Evolutionary conservation across 2,888 invertebrate species (phyloP), one percentile per base, ranked within the genome.

Genomic region (Platerodrilus igneus): DNA sequence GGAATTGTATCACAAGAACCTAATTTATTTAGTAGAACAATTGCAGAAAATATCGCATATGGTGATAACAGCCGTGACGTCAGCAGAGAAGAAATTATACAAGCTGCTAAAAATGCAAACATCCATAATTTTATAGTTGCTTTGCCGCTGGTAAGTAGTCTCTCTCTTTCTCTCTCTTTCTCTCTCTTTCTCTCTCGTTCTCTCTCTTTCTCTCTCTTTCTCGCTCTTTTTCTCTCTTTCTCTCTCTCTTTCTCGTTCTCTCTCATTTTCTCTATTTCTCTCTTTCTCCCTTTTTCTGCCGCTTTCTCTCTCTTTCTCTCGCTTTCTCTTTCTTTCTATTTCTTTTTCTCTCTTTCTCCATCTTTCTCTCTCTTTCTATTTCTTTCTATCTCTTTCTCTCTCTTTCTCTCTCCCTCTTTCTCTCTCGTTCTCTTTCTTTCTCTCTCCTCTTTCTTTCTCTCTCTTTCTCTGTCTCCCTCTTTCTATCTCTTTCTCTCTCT

Each of bases 1-100:
- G 92, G 92, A 3, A 84, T 94, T 45, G 86, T 95, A 1, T 88
- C 90, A 2, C 95, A 95, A 69, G 94, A 95, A 59, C 95, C 93
- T 0, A 81, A 86, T 1, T 73, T 95, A 1, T 95, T 95, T 67
- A 88, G 91, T 64, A 76, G 86, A 37, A 86, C 86, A 4, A 90
- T 95, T 37, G 78, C 76, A 1, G 88, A 94, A 51, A 96, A 96
- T 66, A 94, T 96, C 51, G 85, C 87, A 0, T 95, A 95, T 60
- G 95, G 95, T 3, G 87, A 89, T 60, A 91, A 88, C 60, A 67
- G 71, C 0, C 69, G 83, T 7, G 62, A 62, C 2, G 79, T 86
- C 1, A 58, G 71, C 2, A 77, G 79, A 67, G 77, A 79, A 27
- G 89, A 91, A 60, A 77, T 93, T 27, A 81, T 90, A 1, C 73